Base-by-base conservation (phyloP, 2,888 invertebrate genomes). In the Ganaspis brasiliensis region DNA sequence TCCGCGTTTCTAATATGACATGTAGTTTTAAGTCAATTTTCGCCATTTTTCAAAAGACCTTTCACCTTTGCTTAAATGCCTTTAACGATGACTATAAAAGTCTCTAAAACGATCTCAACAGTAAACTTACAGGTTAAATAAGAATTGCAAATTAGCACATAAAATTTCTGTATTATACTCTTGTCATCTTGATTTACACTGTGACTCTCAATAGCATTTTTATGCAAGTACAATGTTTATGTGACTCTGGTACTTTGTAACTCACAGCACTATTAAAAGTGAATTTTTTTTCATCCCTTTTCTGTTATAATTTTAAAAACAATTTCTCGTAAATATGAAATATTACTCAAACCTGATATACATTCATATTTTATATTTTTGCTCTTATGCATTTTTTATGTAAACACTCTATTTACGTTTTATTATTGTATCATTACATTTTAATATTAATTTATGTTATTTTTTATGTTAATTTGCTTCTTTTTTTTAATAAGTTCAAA, bases 61-160 rank as follows among this genome's bases (percentile, higher is more conserved):
- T 45, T 67, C 21, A 67, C 40, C 45, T 24, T 0, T 6, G 52
- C 16, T 45, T 14, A 67, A 24, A 37, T 40, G 24, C 14, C n/a
- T 37, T 67, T 67, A 67, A 67, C 63, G 45, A 45, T 21, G 37
- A 14, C 45, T 40, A 40, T 67, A 67, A 67, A 67, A n/a, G 40
- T 67, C 40, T 63, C 37, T 40, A 40, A 67, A 45, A 67, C 24
- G 40, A 56, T 56, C 56, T 56, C 45, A 40, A 40, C 63, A 45
- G 21, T 67, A 67, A 67, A 67, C 37, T 40, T 6, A 21, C 24
- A 63, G 21, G 63, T 40, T 45, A 24, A 56, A 63, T 63, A 63
- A 21, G 63, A 67, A 67, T 67, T 67, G 63, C 63, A 67, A 67
- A 67, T 67, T 45, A 40, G 63, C 40, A 67, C 63, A 45, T 67